Evolutionary conservation across 2,113 vertebrate genomes (phyloP), one percentile per base, ranked within the genome.

Genomic region (Cynocephalus volans): DNA sequence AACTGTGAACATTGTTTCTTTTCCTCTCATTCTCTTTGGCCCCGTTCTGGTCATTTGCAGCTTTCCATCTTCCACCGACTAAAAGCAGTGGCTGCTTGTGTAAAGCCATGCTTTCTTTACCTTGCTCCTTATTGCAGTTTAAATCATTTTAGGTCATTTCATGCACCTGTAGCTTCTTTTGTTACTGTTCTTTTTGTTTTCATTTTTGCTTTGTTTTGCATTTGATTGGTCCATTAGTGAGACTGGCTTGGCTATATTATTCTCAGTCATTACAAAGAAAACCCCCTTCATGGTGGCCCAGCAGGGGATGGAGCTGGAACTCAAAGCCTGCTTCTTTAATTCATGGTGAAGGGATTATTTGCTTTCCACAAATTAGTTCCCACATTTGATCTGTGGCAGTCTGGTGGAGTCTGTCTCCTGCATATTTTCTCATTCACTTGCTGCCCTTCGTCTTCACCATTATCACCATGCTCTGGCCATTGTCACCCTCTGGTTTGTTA

Each of bases 1-100:
- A 52, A 54, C 6, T 24, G 26, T 52, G 13, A 15, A 21, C 2
- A 0, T n/a, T 6, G 1, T 5, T 28, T 48, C 45, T 60, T 31
- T 50, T 45, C 60, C 50, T 2, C 24, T 31, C 28, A 6, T 41
- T 41, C 14, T 36, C 81, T 76, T 18, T 23, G n/a, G 31, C 15
- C 28, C 56, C 23, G n/a, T 18, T n/a, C 50, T 73, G 33, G 9
- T 18, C 5, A 1, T 17, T 2, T 33, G 67, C 33, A 81, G 31
- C 19, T 18, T 31, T 79, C 56, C 31, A 24, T 21, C 26, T 31
- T 90, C 48, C 36, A 50, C 13, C 54, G 48, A 6, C 33, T 14
- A 26, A 41, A 58, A 45, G 5, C 45, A 8, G 6, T 8, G 23
- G 5, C 11, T 73, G 56, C 45, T 24, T 54, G 15, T 26, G 58